Percentiles rank a stretch among this genome's conserved stretches.
phyloP scores from a whole-genome alignment of 2,888 invertebrate genomes.

The Ichneumoninae sp. region DNA sequence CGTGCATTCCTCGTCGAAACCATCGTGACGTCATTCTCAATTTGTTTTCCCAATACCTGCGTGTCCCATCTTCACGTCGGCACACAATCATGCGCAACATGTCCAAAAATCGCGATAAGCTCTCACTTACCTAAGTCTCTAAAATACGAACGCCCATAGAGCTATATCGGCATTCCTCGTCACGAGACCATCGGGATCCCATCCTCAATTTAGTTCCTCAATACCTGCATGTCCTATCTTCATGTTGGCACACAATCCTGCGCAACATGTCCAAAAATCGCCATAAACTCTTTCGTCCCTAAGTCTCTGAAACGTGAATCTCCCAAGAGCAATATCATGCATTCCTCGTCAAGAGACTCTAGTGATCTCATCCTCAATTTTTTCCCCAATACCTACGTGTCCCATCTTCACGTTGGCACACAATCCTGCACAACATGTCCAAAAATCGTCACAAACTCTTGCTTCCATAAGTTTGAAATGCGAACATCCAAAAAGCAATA shows the following conservation, averaged over 20 bases:
- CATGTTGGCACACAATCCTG: constrained; percentile 77
- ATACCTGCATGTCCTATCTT: background rate
- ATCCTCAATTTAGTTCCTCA: constrained; percentile 17
- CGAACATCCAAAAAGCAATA: no score
- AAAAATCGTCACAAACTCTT: no score
- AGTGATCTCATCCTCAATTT: constrained; percentile 3
- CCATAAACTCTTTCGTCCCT: background rate
- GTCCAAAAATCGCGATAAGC: background rate
- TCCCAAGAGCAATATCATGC: no score
- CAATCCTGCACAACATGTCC: constrained; percentile 72
- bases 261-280: constrained; percentile 39
- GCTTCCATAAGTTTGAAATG: background rate
- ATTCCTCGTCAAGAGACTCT: background rate
- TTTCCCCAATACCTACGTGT: background rate
- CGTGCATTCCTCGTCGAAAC: background rate
- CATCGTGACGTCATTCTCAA: background rate
- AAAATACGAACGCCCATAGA: background rate
- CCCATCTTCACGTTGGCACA: constrained; percentile 71
- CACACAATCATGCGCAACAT: constrained; percentile 75
- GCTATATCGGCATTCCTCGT: background rate
- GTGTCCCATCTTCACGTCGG: constrained; percentile 65
- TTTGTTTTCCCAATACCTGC: background rate
- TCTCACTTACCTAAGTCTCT: background rate
- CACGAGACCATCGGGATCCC: background rate
- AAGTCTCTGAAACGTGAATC: background rate